phyloP scores from a whole-genome alignment of 2,797 vertebrate species.

The Simalia tracyae region DNA sequence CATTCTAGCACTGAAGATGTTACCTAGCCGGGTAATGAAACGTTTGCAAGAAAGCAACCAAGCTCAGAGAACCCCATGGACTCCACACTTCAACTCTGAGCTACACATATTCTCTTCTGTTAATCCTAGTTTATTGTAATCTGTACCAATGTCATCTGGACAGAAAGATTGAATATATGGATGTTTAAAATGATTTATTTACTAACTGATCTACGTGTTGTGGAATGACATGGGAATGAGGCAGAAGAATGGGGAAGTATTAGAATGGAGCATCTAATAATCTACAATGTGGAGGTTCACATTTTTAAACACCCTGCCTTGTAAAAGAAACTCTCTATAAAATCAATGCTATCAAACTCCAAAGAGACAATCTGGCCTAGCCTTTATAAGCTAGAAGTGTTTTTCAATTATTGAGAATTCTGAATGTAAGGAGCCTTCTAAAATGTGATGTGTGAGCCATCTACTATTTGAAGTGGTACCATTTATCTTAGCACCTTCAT shows the following conservation, averaged over 20 bases:
- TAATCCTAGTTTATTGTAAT: no score
- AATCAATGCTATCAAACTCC: background rate
- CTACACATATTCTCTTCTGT: no score
- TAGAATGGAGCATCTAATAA: background rate
- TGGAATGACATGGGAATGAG: background rate
- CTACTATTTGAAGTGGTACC: background rate
- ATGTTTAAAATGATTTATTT: no score
- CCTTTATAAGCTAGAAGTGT: background rate
- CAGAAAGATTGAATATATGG: no score
- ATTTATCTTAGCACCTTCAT: background rate
- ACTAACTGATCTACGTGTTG: background rate
- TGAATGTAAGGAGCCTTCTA: background rate
- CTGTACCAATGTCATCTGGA: no score
- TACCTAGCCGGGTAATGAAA: no score
- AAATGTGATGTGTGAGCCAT: background rate
- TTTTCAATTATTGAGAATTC: background rate
- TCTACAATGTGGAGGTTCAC: background rate
- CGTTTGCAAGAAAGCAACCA: no score
- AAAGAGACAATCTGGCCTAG: no score
- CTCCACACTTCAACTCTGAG: no score
- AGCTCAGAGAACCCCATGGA: no score
- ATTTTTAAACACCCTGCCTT: background rate
- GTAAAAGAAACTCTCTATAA: background rate
- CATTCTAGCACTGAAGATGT: no score
- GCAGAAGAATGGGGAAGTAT: no score